phyloP scores from a whole-genome alignment of 2,797 vertebrate genomes.

The Danio tinwini region DNA sequence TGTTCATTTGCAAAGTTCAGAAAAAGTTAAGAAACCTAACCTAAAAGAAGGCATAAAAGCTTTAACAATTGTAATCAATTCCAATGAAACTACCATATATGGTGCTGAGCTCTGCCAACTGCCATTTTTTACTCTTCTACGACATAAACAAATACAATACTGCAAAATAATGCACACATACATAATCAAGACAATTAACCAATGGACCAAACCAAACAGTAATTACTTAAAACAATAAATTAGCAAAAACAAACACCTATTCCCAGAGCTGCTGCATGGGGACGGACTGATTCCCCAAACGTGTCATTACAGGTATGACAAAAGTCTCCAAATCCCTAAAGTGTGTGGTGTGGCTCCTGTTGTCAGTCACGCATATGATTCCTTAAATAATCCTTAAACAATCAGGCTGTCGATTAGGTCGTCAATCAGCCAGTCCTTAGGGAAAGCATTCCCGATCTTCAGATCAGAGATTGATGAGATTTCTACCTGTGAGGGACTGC shows the following conservation, averaged over 20 bases:
- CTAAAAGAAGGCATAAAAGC: too few species aligned
- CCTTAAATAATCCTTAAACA: constrained; percentile 9
- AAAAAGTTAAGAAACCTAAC: too few species aligned
- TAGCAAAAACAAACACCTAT: constrained; percentile 14
- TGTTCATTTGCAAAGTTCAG: too few species aligned
- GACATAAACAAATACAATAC: too few species aligned
- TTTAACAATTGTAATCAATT: too few species aligned
- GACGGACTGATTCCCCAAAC: not conserved
- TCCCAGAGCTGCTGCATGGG: not conserved
- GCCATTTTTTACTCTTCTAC: too few species aligned
- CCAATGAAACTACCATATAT: too few species aligned
- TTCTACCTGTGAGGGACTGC: constrained; percentile 3
- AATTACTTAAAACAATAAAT: constrained; percentile 52
- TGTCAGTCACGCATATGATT: constrained; percentile 17
- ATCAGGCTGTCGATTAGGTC: constrained; percentile 26
- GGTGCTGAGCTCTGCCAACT: too few species aligned
- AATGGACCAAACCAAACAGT: constrained; percentile 43
- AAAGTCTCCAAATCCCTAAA: constrained; percentile 24
- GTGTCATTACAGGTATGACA: not conserved
- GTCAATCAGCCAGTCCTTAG: constrained; percentile 37
- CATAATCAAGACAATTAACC: constrained; percentile 44
- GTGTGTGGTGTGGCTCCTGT: not conserved
- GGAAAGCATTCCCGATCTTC: constrained; percentile 9
- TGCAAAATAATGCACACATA: not conserved
- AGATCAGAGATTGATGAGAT: constrained; percentile 12